Conservation (phyloP, 2,113 vertebrate species). For the Mesocricetus auratus region DNA sequence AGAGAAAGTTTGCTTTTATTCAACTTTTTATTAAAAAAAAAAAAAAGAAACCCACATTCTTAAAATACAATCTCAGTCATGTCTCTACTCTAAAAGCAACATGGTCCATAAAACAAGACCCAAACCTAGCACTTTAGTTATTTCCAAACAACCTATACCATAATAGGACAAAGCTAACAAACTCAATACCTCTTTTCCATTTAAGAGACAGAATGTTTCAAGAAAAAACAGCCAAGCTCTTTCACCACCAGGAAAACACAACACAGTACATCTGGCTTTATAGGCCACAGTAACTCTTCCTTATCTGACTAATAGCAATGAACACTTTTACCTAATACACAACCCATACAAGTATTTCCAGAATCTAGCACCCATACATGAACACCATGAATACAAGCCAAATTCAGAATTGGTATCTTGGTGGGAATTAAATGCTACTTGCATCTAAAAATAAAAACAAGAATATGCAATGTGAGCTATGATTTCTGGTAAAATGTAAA, state of each 20-base stretch:
- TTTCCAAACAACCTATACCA: slow-evolving; percentile 25
- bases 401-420: slow-evolving; percentile 21
- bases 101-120: slow-evolving; percentile 53
- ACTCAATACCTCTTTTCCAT: slow-evolving; percentile 32
- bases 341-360: not conserved
- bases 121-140: slow-evolving; percentile 48
- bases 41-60: not conserved
- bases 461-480: not conserved
- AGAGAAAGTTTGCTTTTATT: slow-evolving; percentile 31
- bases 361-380: slow-evolving; percentile 3
- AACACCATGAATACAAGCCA: slow-evolving; percentile 38
- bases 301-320: not conserved
- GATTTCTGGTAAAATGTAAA: slow-evolving; percentile 53
- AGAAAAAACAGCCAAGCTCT: slow-evolving; percentile 35
- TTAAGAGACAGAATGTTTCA: slow-evolving; percentile 52
- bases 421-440: slow-evolving; percentile 52
- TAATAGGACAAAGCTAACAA: slow-evolving; percentile 15
- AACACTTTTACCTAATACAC: not conserved
- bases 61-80: slow-evolving; percentile 62
- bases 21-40: not conserved
- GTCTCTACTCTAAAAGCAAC: slow-evolving; percentile 38
- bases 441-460: slow-evolving; percentile 57
- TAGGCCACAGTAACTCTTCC: not conserved
- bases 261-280: slow-evolving; percentile 42
- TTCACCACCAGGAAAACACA: slow-evolving; percentile 34